A percentile compares a stretch with the other conserved stretches of the same genome.
phyloP scores from a whole-genome alignment of 2,113 vertebrate species.

The Chionodraco myersi region DNA sequence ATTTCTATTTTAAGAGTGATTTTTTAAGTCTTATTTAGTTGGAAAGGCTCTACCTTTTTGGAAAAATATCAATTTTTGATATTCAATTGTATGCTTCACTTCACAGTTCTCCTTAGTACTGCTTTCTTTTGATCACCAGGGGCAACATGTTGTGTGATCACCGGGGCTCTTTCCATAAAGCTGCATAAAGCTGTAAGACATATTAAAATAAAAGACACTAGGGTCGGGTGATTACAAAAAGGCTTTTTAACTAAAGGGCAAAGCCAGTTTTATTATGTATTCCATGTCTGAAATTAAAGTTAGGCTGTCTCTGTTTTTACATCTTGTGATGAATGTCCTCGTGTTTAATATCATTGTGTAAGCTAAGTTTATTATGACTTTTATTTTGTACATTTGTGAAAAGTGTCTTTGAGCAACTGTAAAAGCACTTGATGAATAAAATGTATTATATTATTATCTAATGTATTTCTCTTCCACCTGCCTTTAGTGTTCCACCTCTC shows the following conservation, averaged over 20 bases:
- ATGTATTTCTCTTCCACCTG: background rate
- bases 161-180: background rate
- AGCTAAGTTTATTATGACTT: no score
- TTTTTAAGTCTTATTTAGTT: background rate
- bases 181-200: background rate
- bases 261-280: background rate
- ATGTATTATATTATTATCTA: no score
- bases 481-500: background rate
- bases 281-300: background rate
- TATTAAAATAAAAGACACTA: conserved; percentile 1
- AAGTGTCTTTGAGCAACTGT: no score
- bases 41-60: background rate
- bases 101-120: background rate
- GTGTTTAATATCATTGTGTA: no score
- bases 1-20: background rate
- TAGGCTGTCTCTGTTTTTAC: background rate
- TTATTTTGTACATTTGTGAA: no score
- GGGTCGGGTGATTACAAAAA: background rate
- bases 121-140: background rate
- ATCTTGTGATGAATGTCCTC: no score
- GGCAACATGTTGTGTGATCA: background rate
- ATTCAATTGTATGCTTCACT: background rate
- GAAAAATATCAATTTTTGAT: background rate
- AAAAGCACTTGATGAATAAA: no score
- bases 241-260: background rate